Evolutionary conservation across 2,888 invertebrate species (phyloP).

Genomic region (Leucozona laternaria): DNA sequence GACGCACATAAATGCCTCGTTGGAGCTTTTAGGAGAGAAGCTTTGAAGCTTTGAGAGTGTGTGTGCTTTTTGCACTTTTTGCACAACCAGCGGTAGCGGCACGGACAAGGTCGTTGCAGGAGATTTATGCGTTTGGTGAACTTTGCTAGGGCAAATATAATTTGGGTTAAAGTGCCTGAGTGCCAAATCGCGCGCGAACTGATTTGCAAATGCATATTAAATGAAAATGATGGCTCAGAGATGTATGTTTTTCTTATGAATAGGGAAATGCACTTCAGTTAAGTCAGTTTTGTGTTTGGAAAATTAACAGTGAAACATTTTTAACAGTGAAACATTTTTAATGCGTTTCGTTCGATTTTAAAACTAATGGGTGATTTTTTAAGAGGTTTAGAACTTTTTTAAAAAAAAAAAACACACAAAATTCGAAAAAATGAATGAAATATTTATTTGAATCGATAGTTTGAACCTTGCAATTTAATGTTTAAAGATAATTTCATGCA

Average conservation of each 20-base stretch:
- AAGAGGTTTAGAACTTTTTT: too few species aligned
- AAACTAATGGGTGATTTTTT: too few species aligned
- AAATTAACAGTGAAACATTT: too few species aligned
- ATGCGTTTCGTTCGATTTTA: too few species aligned
- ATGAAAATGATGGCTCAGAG: not conserved
- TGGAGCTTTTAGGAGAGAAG: conserved; percentile 51
- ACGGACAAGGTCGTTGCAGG: conserved; percentile 64
- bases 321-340: too few species aligned
- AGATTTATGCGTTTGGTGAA: conserved; percentile 66
- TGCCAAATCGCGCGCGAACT: conserved; percentile 2
- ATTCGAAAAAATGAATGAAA: too few species aligned
- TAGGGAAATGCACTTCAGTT: too few species aligned
- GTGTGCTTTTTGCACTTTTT: conserved; percentile 28
- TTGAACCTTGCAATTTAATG: too few species aligned
- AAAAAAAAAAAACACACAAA: too few species aligned
- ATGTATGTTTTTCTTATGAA: not conserved
- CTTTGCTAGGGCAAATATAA: conserved; percentile 48
- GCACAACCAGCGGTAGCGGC: not conserved
- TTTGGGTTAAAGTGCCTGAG: conserved; percentile 49
- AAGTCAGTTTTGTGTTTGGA: too few species aligned
- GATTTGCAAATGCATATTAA: not conserved
- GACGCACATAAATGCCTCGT: not conserved
- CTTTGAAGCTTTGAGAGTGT: conserved; percentile 12
- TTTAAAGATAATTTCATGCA: too few species aligned
- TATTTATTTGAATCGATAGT: too few species aligned